Evolutionary conservation across 1,140 invertebrate genomes (phyloP).

Genomic region (Trichomalopsis sarcophagae): DNA sequence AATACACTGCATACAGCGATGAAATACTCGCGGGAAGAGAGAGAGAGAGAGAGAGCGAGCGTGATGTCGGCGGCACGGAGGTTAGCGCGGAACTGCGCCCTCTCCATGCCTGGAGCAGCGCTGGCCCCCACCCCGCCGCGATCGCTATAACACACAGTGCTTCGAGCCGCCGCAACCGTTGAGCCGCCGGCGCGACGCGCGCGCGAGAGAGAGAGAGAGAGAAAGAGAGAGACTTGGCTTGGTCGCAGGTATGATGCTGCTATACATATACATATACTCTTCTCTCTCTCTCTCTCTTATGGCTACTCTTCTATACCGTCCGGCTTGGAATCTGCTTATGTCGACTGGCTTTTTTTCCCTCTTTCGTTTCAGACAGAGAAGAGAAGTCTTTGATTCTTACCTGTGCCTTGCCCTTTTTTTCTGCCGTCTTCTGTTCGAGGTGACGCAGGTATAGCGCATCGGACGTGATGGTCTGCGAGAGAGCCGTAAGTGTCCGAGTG

Average conservation of each 20-base stretch:
- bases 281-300: not conserved
- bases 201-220: not conserved
- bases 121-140: slow-evolving; percentile 57
- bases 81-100: slow-evolving; percentile 69
- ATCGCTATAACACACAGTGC: not conserved
- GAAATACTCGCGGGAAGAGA: not conserved
- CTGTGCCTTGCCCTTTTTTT: too few species aligned
- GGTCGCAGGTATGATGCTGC: not conserved
- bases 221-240: not conserved
- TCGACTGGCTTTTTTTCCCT: too few species aligned
- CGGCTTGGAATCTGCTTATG: too few species aligned
- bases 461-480: too few species aligned
- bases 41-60: not conserved
- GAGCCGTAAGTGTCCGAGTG: too few species aligned
- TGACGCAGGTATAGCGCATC: too few species aligned
- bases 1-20: not conserved
- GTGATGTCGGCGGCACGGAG: slow-evolving; percentile 63
- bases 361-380: too few species aligned
- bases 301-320: too few species aligned
- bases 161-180: not conserved
- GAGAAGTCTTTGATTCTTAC: too few species aligned
- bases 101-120: slow-evolving; percentile 64
- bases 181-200: not conserved
- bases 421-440: too few species aligned
- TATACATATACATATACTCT: not conserved